Percentiles rank a stretch among this genome's conserved stretches.
Evolutionary conservation across 2,113 vertebrate genomes (phyloP).

Genomic region (Limnothrissa miodon): DNA sequence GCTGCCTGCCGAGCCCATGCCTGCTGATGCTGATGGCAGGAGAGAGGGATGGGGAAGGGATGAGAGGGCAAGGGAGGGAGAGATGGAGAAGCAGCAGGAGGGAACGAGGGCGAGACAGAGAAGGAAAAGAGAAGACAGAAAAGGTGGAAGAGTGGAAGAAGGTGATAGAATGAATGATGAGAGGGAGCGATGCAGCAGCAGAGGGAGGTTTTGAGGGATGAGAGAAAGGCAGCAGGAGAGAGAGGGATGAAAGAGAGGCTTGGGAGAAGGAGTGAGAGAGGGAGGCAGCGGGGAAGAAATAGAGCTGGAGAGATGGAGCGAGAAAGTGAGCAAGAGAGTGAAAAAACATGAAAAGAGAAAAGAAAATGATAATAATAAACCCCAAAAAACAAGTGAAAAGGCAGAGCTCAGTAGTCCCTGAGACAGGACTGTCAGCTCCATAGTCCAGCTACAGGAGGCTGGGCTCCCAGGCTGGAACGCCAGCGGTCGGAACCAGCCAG

Average conservation of each 20-base stretch:
- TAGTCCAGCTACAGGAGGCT: neutral
- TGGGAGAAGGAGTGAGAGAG: neutral
- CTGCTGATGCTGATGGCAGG: neutral
- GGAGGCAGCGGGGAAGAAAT: no score
- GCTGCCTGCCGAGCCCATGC: slow-evolving; percentile 13
- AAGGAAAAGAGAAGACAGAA: neutral
- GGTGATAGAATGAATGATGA: no score
- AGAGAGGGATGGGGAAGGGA: neutral
- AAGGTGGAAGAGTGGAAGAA: neutral
- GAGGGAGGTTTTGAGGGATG: no score
- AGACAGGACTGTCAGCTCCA: neutral
- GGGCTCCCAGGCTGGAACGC: neutral
- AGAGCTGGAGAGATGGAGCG: slow-evolving; percentile 38
- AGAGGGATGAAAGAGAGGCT: neutral
- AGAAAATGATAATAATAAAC: neutral
- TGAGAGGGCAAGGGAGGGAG: neutral
- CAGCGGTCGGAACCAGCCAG: neutral
- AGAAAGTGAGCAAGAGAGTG: slow-evolving; percentile 33
- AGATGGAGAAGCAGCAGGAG: neutral
- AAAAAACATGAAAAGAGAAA: neutral
- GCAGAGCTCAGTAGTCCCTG: neutral
- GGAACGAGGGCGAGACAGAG: neutral
- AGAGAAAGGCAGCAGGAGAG: no score
- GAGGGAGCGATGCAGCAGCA: no score
- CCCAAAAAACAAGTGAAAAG: neutral